Base-by-base conservation (phyloP, 1,140 invertebrate genomes). In the Philopotamus ludificatus region DNA sequence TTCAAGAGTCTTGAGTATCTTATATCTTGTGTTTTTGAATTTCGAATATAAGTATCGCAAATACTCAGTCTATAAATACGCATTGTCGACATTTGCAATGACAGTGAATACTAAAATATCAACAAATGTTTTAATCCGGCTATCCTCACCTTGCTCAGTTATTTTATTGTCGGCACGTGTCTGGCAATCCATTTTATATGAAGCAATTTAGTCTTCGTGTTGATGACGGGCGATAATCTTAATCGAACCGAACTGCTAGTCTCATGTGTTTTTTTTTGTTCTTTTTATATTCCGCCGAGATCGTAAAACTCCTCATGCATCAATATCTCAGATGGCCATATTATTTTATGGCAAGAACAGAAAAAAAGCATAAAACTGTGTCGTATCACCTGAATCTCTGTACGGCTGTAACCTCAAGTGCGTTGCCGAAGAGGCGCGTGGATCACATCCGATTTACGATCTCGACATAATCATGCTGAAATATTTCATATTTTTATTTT, bases 141-240 rank as follows among this genome's bases (percentile, higher is more conserved):
- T 34, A 12, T 34, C 12, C n/a, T 34, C 12, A 34, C 28, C 4
- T 34, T n/a, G n/a, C n/a, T 34, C 20, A 20, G 34, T n/a, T 22
- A 45, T 44, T 60, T 60, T 60, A 60, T 60, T 34, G 44, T 21
- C 2, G 39, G 22, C 20, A 16, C 53, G 53, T 57, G 53, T 57
- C 41, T 16, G 10, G 25, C 28, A 25, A 57, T 57, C 53, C 28
- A 25, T 34, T 57, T 39, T 57, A 57, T 57, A 57, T 25, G 53
- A 34, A 21, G 39, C 42, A 60, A 60, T 60, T 60, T 47, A 42
- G 57, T n/a, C 47, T 60, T 47, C 42, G 57, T 34, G 42, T 60
- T 60, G 57, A 60, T 60, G 57, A 60, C 57, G 42, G 28, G 41
- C 57, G 57, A 60, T 60, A 60, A 60, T 60, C 57, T 60, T 23